These are phyloP conservation scores for Nyctereutes procyonoides DNA, from an alignment of 2,113 vertebrate species.

Conservation along the genomic window DNA sequence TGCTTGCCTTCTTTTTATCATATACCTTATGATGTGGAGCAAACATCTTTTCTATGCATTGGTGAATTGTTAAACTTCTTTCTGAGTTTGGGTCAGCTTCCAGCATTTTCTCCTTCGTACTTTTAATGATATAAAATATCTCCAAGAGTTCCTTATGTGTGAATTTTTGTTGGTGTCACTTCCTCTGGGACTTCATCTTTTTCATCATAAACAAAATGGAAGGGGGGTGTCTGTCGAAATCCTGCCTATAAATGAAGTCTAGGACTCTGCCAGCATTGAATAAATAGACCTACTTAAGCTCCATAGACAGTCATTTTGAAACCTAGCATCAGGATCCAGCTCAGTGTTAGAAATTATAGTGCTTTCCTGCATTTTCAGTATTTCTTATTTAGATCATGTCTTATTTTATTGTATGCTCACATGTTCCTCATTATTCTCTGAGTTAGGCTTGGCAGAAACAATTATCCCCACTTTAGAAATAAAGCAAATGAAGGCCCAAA, in stretches of 20 bases:
- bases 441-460: background rate
- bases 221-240: background rate
- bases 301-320: background rate
- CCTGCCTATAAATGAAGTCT: background rate
- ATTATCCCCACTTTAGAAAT: background rate
- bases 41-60: background rate
- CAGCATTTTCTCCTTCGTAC: background rate
- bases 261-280: background rate
- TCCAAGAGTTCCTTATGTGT: background rate
- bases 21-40: background rate
- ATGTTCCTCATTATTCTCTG: background rate
- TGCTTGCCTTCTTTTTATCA: background rate
- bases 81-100: background rate
- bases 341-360: background rate
- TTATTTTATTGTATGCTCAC: background rate
- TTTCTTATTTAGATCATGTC: background rate
- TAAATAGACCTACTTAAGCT: background rate
- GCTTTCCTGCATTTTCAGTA: background rate
- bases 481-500: background rate
- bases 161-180: background rate
- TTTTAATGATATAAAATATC: background rate
- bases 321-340: background rate
- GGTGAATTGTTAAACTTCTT: background rate
- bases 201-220: background rate
- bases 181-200: background rate